Conservation (phyloP, 2,888 invertebrate species). For the Laothoe populi region DNA sequence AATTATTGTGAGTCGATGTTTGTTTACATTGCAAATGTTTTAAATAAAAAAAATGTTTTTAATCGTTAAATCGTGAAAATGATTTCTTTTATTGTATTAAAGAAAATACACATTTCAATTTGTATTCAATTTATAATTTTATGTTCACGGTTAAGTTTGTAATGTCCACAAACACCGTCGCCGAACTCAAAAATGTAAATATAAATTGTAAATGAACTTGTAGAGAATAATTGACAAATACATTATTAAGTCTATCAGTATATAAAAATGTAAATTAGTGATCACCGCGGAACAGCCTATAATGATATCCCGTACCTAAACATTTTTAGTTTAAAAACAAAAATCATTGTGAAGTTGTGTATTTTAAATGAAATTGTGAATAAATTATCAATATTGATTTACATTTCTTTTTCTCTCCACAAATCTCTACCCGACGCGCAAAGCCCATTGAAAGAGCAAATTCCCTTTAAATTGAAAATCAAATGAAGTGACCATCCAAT, state of each 20-base stretch:
- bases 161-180: slow-evolving; percentile 58
- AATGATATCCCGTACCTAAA: slow-evolving; percentile 81
- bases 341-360: slow-evolving; percentile 84
- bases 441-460: slow-evolving; percentile 29
- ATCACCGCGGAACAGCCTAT: slow-evolving; percentile 74
- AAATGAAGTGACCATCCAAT: slow-evolving; percentile 78
- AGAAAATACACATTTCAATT: neutral
- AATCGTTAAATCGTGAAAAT: no score
- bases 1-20: slow-evolving; percentile 39
- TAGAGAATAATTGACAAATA: slow-evolving; percentile 69
- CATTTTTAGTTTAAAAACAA: slow-evolving; percentile 82
- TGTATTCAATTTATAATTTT: neutral
- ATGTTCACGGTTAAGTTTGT: slow-evolving; percentile 26
- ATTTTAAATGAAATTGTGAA: slow-evolving; percentile 85
- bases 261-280: slow-evolving; percentile 72
- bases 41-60: no score
- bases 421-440: slow-evolving; percentile 3
- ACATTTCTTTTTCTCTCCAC: slow-evolving; percentile 40
- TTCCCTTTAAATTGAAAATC: slow-evolving; percentile 62
- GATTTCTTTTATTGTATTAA: slow-evolving; percentile 6
- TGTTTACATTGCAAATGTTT: slow-evolving; percentile 31
- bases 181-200: slow-evolving; percentile 68
- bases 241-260: slow-evolving; percentile 59
- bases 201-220: slow-evolving; percentile 45
- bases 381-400: slow-evolving; percentile 85